Percentiles rank a stretch among this genome's conserved stretches.
Conservation (phyloP, 2,888 invertebrate species). For the Eurytoma californica region DNA sequence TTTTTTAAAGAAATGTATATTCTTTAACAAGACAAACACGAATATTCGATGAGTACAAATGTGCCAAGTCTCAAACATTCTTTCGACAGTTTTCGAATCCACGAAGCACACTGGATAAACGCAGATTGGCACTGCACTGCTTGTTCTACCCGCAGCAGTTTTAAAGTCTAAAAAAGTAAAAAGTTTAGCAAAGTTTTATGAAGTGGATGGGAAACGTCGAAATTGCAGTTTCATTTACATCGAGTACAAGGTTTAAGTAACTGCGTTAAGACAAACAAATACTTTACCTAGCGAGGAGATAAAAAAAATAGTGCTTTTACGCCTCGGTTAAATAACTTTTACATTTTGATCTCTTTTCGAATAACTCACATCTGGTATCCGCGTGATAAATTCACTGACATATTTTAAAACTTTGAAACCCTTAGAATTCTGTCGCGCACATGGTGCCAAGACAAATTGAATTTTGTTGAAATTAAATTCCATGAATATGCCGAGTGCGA, state of each 20-base stretch:
- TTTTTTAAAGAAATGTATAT: constrained; percentile 79
- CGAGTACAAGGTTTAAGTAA: too few species aligned
- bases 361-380: too few species aligned
- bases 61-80: constrained; percentile 89
- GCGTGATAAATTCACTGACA: too few species aligned
- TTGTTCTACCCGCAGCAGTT: constrained; percentile 86
- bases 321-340: too few species aligned
- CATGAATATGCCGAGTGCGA: too few species aligned
- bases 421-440: too few species aligned
- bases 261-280: too few species aligned
- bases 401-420: background rate
- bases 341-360: too few species aligned
- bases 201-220: background rate
- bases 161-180: constrained; percentile 84
- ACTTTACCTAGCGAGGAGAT: too few species aligned
- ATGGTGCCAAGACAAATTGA: too few species aligned
- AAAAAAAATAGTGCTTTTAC: too few species aligned
- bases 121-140: constrained; percentile 93
- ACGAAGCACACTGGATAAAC: constrained; percentile 84
- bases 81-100: constrained; percentile 86
- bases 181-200: constrained; percentile 44
- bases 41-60: constrained; percentile 87
- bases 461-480: too few species aligned
- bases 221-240: background rate
- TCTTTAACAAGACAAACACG: constrained; percentile 86